Conservation (phyloP, 2,888 invertebrate species). For the Diogma glabrata region DNA sequence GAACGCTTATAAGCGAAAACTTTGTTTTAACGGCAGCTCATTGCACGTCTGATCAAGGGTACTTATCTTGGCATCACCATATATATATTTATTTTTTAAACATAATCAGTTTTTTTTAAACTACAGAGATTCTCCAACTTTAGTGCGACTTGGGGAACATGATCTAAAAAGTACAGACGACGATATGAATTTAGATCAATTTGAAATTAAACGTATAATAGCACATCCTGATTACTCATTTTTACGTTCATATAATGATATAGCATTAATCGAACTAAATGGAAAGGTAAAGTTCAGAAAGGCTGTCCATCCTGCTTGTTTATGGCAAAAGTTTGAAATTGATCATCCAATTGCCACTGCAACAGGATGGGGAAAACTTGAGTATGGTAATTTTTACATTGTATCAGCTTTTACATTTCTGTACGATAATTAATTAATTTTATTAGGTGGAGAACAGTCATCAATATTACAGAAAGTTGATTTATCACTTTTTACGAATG, state of each 20-base stretch:
- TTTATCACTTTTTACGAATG: too few species aligned
- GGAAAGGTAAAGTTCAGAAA: constrained; percentile 26
- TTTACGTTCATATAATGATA: constrained; percentile 8
- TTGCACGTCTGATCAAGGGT: constrained; percentile 28
- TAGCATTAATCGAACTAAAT: constrained; percentile 12
- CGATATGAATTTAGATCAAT: constrained; percentile 9
- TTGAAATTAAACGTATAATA: constrained; percentile 6
- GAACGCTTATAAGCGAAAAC: constrained; percentile 30
- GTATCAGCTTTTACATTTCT: too few species aligned
- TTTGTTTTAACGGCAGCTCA: constrained; percentile 33
- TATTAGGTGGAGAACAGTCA: too few species aligned
- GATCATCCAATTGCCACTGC: constrained; percentile 40
- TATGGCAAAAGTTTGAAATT: constrained; percentile 36
- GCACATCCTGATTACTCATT: constrained; percentile 10
- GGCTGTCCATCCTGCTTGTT: constrained; percentile 46
- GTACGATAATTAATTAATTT: too few species aligned
- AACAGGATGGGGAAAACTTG: constrained; percentile 48
- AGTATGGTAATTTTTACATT: too few species aligned
- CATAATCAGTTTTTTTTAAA: background rate
- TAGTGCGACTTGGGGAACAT: constrained; percentile 25
- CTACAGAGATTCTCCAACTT: constrained; percentile 14
- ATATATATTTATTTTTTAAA: constrained; percentile 3
- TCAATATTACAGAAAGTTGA: too few species aligned
- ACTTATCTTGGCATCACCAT: too few species aligned
- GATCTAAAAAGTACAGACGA: constrained; percentile 20